These are phyloP conservation scores for Chunga burmeisteri DNA, from an alignment of 2,113 vertebrate species.

Conservation along the genomic window DNA sequence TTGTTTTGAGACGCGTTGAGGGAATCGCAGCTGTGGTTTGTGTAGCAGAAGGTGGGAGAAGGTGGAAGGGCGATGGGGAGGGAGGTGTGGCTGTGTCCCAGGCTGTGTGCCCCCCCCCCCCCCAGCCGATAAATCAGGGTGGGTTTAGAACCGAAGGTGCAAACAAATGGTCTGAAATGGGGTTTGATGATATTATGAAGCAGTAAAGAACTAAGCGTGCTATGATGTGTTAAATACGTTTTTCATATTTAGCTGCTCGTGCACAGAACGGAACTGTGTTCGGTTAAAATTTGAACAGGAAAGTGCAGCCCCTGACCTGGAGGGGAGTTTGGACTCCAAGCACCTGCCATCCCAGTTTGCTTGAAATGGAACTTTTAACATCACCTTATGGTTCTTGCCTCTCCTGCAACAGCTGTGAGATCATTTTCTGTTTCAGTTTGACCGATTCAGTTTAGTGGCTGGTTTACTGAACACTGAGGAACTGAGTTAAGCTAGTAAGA, in stretches of 20 bases:
- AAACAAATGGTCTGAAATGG: not conserved
- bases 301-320: not conserved
- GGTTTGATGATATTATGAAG: not conserved
- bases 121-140: rapidly evolving
- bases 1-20: not conserved
- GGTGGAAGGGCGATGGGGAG: rapidly evolving
- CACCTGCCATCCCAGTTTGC: not conserved
- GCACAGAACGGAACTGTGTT: not conserved
- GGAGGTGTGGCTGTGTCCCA: too few relatives aligned
- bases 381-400: not conserved
- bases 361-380: not conserved
- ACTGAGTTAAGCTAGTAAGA: not conserved
- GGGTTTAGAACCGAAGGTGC: not conserved
- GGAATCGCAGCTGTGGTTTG: not conserved
- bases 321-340: not conserved
- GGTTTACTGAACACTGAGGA: not conserved
- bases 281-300: not conserved
- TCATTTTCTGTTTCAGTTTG: not conserved
- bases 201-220: not conserved
- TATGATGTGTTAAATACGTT: not conserved
- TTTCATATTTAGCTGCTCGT: not conserved
- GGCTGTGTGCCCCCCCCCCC: too few relatives aligned
- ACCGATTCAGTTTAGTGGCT: not conserved
- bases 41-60: not conserved
- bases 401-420: not conserved